Evolutionary conservation across 2,113 vertebrate genomes (phyloP), one percentile per base, ranked within the genome.

Genomic region (Notothenia rossii): DNA sequence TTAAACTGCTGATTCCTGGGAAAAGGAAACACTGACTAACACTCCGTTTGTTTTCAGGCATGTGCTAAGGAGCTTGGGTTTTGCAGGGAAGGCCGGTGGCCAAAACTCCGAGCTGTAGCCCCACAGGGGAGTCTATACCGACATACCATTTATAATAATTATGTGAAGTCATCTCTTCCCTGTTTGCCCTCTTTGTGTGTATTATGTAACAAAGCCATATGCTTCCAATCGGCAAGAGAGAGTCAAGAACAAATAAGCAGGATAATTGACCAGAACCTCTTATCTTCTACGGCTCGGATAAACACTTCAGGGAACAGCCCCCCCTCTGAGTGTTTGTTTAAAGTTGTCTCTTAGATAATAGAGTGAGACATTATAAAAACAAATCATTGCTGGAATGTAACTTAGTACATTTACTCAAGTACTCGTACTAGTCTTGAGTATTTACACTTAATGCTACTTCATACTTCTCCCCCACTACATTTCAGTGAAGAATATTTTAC

Each of bases 171-270:
- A 59, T 83, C 73, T 77, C 58, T 75, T 29, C 18, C 51, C 7
- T 72, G 73, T 77, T 86, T 84, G 55, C 63, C 60, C 15, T 72
- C 68, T 81, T 65, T 79, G 63, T 81, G 49, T 22, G 5, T 72
- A 64, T 91, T 91, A 88, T 85, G 86, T 51, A 92, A 91, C 53
- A 65, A 55, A 67, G 64, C 66, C 91, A 92, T 89, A 89, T 91
- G 87, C 79, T 89, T 89, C 79, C 77, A 87, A 78, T 91, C 87
- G 53, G 40, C 60, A 50, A 18, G 67, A 40, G 59, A 85, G 43
- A 70, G 54, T 43, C 12, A 18, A 68, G 60, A 54, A 46, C 53
- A 63, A 89, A 67, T 29, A 81, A 72, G 60, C 49, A 20, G 17
- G 77, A 61, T 59, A 70, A 60, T 88, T 89, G 64, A 82, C 50